Conservation (phyloP, 1,140 invertebrate genomes). For the Lerema accius region DNA sequence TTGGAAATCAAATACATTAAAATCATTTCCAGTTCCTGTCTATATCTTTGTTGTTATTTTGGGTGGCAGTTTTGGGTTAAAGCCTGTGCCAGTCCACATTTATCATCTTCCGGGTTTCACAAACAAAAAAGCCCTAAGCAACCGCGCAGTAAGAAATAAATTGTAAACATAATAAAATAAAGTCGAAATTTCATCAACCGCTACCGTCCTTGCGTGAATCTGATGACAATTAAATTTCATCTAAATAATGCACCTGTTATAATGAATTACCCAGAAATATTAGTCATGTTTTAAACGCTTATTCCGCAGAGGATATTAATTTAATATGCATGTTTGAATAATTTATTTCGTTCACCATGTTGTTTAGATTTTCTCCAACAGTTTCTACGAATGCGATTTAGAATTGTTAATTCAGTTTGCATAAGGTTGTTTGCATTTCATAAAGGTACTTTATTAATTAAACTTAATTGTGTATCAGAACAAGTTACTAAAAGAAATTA, state of each 20-base stretch:
- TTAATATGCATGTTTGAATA: constrained; percentile 2
- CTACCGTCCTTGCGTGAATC: constrained; percentile 5
- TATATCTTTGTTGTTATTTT: constrained; percentile 32
- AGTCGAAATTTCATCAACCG: background rate
- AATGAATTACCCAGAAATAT: constrained; percentile 3
- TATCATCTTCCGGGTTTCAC: constrained; percentile 13
- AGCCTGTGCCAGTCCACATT: constrained; percentile 33
- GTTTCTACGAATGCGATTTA: background rate
- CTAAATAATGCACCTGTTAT: constrained; percentile 31
- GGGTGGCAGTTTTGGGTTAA: constrained; percentile 35
- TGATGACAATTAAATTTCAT: constrained; percentile 33
- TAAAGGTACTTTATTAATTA: background rate
- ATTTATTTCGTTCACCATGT: background rate
- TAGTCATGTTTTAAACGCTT: constrained; percentile 4
- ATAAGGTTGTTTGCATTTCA: background rate
- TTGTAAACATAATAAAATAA: constrained; percentile 1
- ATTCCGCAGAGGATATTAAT: background rate
- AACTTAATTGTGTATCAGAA: no score
- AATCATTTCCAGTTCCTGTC: constrained; percentile 13
- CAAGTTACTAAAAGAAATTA: no score
- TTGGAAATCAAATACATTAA: no score
- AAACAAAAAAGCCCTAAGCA: constrained; percentile 3
- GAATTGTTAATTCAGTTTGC: background rate
- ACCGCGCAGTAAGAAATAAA: background rate
- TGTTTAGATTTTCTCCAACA: background rate